phyloP scores from a whole-genome alignment of 2,797 vertebrate species.

The Poeciliopsis paucimaculata region DNA sequence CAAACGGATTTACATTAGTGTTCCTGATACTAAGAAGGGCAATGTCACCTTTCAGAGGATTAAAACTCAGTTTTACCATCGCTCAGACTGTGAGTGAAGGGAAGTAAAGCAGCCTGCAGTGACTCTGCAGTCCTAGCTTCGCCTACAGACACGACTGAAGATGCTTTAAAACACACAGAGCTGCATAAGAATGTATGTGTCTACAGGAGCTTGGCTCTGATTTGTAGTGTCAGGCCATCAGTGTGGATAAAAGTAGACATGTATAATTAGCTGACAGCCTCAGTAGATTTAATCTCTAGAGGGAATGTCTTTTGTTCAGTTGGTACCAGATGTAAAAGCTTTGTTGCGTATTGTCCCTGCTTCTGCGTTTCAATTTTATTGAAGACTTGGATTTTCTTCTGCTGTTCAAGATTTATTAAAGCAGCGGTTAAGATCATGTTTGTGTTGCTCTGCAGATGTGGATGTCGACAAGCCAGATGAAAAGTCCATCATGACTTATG shows the following conservation, averaged over 20 bases:
- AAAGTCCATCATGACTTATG: conserved; percentile 99
- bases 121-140: conserved; percentile 55
- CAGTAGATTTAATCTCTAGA: conserved; percentile 39
- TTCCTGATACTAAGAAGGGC: conserved; percentile 15
- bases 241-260: conserved; percentile 53
- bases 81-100: conserved; percentile 25
- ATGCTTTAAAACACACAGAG: conserved; percentile 47
- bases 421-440: conserved; percentile 3
- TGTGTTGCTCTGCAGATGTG: conserved; percentile 85
- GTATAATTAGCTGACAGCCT: conserved; percentile 54
- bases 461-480: conserved; percentile 99
- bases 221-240: conserved; percentile 49
- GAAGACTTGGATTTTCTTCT: neutral
- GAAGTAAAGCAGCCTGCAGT: conserved; percentile 56
- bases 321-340: conserved; percentile 2
- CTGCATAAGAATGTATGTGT: conserved; percentile 35
- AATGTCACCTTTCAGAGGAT: conserved; percentile 2
- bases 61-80: conserved; percentile 1
- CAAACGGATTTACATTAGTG: neutral
- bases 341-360: neutral
- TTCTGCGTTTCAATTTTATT: neutral
- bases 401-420: neutral
- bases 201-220: conserved; percentile 40
- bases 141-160: conserved; percentile 34
- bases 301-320: conserved; percentile 16